A percentile compares a stretch with the other conserved stretches of the same genome.
phyloP scores from a whole-genome alignment of 2,888 invertebrate genomes.

The Aleiodes leptofemur region DNA sequence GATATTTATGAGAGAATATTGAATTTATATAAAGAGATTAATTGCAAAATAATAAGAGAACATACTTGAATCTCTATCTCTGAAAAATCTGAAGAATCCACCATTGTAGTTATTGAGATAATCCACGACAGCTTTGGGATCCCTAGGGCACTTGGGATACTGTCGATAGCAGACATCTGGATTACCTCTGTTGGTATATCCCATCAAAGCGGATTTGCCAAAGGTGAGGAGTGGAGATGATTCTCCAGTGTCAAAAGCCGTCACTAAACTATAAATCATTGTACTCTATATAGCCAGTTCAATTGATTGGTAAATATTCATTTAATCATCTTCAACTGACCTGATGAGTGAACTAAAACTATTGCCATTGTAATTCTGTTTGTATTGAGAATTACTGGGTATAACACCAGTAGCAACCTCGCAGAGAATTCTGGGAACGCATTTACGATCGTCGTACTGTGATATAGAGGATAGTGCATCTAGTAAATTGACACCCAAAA shows the following conservation, averaged over 20 bases:
- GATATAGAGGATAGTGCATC: constrained; percentile 80
- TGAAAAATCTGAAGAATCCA: constrained; percentile 89
- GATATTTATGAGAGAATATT: not conserved
- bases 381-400: constrained; percentile 60
- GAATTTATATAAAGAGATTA: not conserved
- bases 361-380: constrained; percentile 55
- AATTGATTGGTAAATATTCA: constrained; percentile 10
- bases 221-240: constrained; percentile 84
- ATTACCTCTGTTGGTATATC: constrained; percentile 82
- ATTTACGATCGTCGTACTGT: constrained; percentile 85
- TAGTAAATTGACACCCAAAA: constrained; percentile 61
- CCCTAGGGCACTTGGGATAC: constrained; percentile 85
- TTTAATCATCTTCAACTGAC: constrained; percentile 74
- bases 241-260: constrained; percentile 75
- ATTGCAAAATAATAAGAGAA: not conserved
- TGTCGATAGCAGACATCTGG: constrained; percentile 79
- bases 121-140: constrained; percentile 83
- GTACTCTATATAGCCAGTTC: constrained; percentile 8
- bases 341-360: constrained; percentile 77
- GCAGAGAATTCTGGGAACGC: constrained; percentile 87
- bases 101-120: constrained; percentile 92
- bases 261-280: constrained; percentile 77
- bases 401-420: constrained; percentile 80
- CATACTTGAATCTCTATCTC: constrained; percentile 29
- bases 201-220: constrained; percentile 85